Conservation (phyloP, 2,888 invertebrate genomes). For the Luffia ferchaultella region DNA sequence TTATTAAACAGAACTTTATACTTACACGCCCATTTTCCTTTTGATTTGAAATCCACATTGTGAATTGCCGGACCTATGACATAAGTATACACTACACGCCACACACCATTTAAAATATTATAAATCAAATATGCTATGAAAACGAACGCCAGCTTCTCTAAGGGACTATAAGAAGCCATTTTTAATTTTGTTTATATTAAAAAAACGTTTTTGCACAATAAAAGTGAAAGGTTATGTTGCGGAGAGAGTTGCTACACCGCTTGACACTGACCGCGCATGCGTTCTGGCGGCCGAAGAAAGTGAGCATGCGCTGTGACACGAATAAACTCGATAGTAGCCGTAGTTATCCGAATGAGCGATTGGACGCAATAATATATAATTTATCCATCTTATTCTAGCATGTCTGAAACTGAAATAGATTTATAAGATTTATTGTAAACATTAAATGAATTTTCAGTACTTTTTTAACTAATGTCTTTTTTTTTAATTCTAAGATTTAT, state of each 20-base stretch:
- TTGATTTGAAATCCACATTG: constrained; percentile 70
- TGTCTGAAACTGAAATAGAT: too few species aligned
- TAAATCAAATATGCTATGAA: constrained; percentile 40
- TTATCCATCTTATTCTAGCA: too few species aligned
- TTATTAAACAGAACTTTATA: too few species aligned
- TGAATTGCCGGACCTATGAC: constrained; percentile 64
- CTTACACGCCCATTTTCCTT: constrained; percentile 86
- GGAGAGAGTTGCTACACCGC: constrained; percentile 24
- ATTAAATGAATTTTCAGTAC: too few species aligned
- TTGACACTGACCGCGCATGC: constrained; percentile 45
- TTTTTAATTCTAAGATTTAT: too few species aligned
- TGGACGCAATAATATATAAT: too few species aligned
- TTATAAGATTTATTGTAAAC: too few species aligned
- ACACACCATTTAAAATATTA: constrained; percentile 27
- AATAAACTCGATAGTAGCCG: constrained; percentile 2
- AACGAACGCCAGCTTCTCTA: constrained; percentile 62
- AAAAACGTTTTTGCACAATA: neutral
- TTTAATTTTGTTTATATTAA: constrained; percentile 16
- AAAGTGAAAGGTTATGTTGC: constrained; percentile 29
- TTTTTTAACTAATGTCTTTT: too few species aligned
- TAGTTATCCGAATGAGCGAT: neutral
- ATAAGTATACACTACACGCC: constrained; percentile 34
- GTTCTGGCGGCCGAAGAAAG: constrained; percentile 50
- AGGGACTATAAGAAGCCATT: constrained; percentile 14
- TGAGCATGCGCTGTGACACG: constrained; percentile 37